Conservation (phyloP, 2,888 invertebrate species). For the Pediacus dermestoides region DNA sequence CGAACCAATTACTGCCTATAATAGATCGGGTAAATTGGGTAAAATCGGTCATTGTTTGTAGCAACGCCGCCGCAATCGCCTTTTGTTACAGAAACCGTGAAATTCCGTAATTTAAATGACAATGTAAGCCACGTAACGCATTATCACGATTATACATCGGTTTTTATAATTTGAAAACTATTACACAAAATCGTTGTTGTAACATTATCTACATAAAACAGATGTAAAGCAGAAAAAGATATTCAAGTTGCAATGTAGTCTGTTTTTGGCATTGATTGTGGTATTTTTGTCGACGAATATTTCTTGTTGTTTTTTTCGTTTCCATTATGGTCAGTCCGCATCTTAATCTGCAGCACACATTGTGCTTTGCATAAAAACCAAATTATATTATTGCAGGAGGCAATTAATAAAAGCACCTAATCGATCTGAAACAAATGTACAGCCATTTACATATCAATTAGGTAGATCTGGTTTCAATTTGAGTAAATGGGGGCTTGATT, state of each 20-base stretch:
- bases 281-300: too few relatives aligned
- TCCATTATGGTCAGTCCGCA: too few relatives aligned
- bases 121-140: slow-evolving; percentile 20
- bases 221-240: too few relatives aligned
- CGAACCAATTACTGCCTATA: slow-evolving; percentile 26
- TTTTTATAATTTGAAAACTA: too few relatives aligned
- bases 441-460: slow-evolving; percentile 25
- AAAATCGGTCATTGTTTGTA: slow-evolving; percentile 29
- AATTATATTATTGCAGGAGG: slow-evolving; percentile 34
- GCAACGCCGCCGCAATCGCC: slow-evolving; percentile 22
- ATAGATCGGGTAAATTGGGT: slow-evolving; percentile 28
- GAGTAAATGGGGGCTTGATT: slow-evolving; percentile 1
- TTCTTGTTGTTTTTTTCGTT: too few relatives aligned
- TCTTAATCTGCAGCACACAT: too few relatives aligned
- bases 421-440: slow-evolving; percentile 37
- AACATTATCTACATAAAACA: too few relatives aligned
- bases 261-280: too few relatives aligned
- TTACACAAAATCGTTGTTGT: too few relatives aligned
- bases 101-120: slow-evolving; percentile 27
- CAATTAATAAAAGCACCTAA: slow-evolving; percentile 33
- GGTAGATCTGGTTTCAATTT: not conserved
- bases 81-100: slow-evolving; percentile 24
- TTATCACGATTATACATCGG: slow-evolving; percentile 11
- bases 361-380: slow-evolving; percentile 33
- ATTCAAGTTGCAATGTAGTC: too few relatives aligned